Evolutionary conservation across 2,113 vertebrate species (phyloP), one percentile per base, ranked within the genome.

Genomic region (Phylloscopus whistleri): DNA sequence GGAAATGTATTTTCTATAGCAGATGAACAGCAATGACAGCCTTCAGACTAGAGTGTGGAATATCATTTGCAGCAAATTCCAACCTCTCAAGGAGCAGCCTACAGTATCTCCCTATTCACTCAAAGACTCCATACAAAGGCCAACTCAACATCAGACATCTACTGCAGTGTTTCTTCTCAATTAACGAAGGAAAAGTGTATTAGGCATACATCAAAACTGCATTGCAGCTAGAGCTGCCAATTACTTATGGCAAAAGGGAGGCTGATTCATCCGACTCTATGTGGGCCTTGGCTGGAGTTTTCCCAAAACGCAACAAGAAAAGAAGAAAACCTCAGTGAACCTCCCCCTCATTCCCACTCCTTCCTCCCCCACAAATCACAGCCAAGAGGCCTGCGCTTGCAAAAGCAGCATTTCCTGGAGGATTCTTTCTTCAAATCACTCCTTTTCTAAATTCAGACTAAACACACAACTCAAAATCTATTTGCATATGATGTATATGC

Each of bases 191-290:
- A 89, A 52, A 90, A 95, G 37, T 37, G 48, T 69, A 77, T 85
- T 90, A 93, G 75, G 79, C 82, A 62, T 48, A 88, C 48, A 94
- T 80, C 84, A 83, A 95, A 97, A 85, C 94, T 97, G 96, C 95
- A 97, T 82, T 97, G 96, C 96, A 97, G 96, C 89, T 95, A 76
- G 67, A 90, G 59, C 82, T 96, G 94, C 95, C 94, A 95, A 83
- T 95, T 87, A 87, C 89, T 91, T 82, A 80, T 55, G 70, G 94
- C 90, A 93, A 83, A 91, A 83, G 51, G 63, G 55, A 91, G 81
- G 93, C 81, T 96, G 95, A 97, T 95, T 97, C 96, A 95, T 93
- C 66, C 20, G 30, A 77, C 72, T 86, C 30, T 48, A 95, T 70
- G 94, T 91, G 85, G 95, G 94, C 85, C 91, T 86, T 67, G 87